These are phyloP conservation scores for Aphodius granarius DNA, from an alignment of 2,888 invertebrate genomes.

Conservation along the genomic window DNA sequence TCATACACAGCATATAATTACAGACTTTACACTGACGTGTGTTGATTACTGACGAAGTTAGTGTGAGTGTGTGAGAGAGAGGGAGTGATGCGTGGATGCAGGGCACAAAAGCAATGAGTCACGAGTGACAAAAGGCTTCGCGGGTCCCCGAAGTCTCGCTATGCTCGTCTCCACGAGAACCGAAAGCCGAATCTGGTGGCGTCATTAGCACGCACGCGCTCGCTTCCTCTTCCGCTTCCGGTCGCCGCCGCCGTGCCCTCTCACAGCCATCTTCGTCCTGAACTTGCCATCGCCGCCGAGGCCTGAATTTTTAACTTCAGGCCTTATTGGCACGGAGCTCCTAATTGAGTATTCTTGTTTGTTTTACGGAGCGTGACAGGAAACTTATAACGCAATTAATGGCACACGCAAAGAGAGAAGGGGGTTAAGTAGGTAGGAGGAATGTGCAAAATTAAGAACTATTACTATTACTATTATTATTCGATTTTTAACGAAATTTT, in stretches of 20 bases:
- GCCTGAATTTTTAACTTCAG: slow-evolving; percentile 50
- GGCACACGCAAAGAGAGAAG: background rate
- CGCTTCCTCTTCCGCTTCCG: slow-evolving; percentile 52
- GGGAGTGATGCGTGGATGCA: background rate
- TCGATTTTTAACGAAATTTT: too few species aligned
- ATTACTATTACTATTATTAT: too few species aligned
- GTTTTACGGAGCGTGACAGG: slow-evolving; percentile 14
- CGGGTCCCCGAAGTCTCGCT: slow-evolving; percentile 29
- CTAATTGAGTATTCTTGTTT: slow-evolving; percentile 47
- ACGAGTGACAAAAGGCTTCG: slow-evolving; percentile 31
- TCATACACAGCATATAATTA: too few species aligned
- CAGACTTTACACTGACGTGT: background rate
- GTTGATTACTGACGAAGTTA: background rate
- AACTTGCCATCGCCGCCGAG: slow-evolving; percentile 25
- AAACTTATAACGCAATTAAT: slow-evolving; percentile 13
- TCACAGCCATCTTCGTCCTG: slow-evolving; percentile 41
- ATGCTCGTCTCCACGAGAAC: background rate
- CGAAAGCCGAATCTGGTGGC: slow-evolving; percentile 34
- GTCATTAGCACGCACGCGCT: slow-evolving; percentile 54
- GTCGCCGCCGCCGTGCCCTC: slow-evolving; percentile 42
- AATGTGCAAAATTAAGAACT: too few species aligned
- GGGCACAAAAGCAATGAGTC: slow-evolving; percentile 33
- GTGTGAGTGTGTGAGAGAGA: too few species aligned
- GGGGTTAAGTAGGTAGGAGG: too few species aligned
- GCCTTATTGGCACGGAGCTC: slow-evolving; percentile 45